Evolutionary conservation across 2,797 vertebrate genomes (phyloP).

Genomic region (Crocodylus rhombifer): DNA sequence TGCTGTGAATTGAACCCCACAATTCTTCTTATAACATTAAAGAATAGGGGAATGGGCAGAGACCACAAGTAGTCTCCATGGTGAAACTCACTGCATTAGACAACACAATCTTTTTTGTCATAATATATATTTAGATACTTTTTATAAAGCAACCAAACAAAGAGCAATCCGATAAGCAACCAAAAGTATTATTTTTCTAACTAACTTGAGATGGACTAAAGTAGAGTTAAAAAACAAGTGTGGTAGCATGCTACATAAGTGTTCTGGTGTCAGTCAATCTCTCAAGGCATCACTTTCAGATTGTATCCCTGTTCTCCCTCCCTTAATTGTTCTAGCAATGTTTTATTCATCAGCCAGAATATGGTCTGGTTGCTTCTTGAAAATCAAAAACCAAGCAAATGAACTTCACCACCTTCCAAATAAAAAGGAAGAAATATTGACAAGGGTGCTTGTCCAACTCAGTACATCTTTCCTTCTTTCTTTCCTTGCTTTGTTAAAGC

Average conservation of each 20-base stretch:
- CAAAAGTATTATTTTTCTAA: background rate
- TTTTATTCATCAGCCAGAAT: background rate
- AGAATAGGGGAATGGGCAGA: background rate
- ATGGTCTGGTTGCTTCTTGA: background rate
- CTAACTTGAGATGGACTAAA: background rate
- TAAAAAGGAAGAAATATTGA: background rate
- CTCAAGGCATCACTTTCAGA: background rate
- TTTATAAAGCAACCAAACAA: background rate
- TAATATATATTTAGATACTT: background rate
- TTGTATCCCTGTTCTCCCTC: background rate
- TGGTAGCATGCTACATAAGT: background rate
- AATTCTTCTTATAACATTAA: conserved; percentile 3
- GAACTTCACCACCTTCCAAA: background rate
- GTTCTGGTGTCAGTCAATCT: background rate
- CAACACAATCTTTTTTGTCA: background rate
- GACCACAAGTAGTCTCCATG: background rate
- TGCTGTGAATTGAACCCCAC: background rate
- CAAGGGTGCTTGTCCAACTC: background rate
- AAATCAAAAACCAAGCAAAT: background rate
- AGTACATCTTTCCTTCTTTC: background rate
- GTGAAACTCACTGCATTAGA: background rate
- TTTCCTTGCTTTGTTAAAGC: background rate
- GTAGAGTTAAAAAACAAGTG: background rate
- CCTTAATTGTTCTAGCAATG: background rate
- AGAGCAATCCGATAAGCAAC: background rate